Evolutionary conservation across 2,888 invertebrate species (phyloP).

Genomic region (Gari tellinella): DNA sequence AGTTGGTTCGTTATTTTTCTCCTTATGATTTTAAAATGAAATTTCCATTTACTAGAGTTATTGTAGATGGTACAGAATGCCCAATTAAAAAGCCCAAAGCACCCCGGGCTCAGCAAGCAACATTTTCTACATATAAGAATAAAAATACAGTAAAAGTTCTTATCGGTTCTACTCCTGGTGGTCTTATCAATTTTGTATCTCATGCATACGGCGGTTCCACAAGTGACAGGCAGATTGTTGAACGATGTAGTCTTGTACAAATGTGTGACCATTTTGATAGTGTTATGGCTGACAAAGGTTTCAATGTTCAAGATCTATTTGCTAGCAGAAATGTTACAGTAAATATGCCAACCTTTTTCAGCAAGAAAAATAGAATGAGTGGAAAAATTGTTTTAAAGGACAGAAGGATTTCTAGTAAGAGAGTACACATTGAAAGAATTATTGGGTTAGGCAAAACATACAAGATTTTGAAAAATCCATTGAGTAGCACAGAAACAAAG

Average conservation of each 20-base stretch:
- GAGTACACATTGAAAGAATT: constrained; percentile 50
- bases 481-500: constrained; percentile 46
- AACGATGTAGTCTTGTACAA: constrained; percentile 29
- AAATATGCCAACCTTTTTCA: constrained; percentile 61
- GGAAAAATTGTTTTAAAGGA: constrained; percentile 46
- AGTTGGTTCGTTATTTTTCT: constrained; percentile 52
- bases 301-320: constrained; percentile 63
- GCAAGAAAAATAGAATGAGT: constrained; percentile 47
- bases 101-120: constrained; percentile 48
- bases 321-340: constrained; percentile 35
- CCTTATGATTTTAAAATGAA: constrained; percentile 56
- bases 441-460: constrained; percentile 55
- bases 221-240: constrained; percentile 63
- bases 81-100: constrained; percentile 50
- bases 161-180: constrained; percentile 56
- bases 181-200: constrained; percentile 39
- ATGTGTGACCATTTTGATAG: constrained; percentile 51
- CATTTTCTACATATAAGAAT: constrained; percentile 59
- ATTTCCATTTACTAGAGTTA: constrained; percentile 60
- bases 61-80: constrained; percentile 67
- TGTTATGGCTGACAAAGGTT: constrained; percentile 60
- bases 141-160: constrained; percentile 51
- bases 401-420: constrained; percentile 56
- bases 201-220: constrained; percentile 55
- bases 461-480: constrained; percentile 37